These are phyloP conservation scores for Gopherus evgoodei DNA, from an alignment of 2,113 vertebrate genomes.

Conservation along the genomic window DNA sequence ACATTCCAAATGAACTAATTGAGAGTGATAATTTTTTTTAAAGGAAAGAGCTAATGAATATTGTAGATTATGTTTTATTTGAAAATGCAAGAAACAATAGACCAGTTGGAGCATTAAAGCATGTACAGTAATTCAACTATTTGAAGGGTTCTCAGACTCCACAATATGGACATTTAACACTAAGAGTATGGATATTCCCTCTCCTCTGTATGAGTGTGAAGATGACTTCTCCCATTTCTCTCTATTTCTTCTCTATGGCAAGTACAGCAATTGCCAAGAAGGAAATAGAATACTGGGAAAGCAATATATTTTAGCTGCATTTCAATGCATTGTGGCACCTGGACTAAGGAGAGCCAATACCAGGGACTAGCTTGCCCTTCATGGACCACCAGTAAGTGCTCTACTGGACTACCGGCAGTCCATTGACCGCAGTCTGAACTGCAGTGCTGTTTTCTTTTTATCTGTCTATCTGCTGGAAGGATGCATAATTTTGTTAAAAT, in stretches of 20 bases:
- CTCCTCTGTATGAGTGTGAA: background rate
- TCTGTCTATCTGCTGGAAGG: background rate
- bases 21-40: background rate
- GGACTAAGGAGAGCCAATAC: background rate
- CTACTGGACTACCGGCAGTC: background rate
- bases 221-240: background rate
- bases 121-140: too few relatives aligned
- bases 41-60: background rate
- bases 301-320: background rate
- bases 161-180: background rate
- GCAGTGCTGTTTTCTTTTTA: background rate
- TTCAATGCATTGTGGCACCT: background rate
- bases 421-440: background rate
- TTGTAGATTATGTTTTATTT: background rate
- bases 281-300: background rate
- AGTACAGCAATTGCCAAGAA: background rate
- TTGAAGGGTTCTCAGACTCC: background rate
- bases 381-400: background rate
- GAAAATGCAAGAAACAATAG: background rate
- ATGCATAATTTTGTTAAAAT: accelerated
- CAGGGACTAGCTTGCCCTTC: background rate
- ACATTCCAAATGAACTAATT: conserved; percentile 3
- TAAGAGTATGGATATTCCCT: background rate
- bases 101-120: background rate
- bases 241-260: background rate